Evolutionary conservation across 2,888 invertebrate species (phyloP), one percentile per base, ranked within the genome.

Genomic region (Nysson spinosus): DNA sequence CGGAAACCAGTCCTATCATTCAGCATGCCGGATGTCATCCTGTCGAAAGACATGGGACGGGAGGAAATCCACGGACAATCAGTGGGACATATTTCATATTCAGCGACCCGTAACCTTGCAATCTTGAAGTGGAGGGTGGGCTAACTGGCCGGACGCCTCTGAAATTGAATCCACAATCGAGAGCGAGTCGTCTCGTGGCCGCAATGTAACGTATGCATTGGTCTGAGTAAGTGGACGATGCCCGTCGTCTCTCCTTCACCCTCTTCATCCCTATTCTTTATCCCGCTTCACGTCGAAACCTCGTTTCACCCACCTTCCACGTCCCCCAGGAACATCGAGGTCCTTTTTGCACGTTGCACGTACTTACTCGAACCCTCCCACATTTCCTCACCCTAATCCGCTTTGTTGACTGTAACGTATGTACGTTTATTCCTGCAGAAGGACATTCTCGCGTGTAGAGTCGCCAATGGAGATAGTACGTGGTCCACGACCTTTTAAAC

Each of bases 151-250:
- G 75, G 77, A 76, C 76, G 79, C 75, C 72, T 78, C 73, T 69
- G 80, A 81, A 84, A 85, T 85, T 83, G 84, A 84, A 85, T 84
- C 77, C 75, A 77, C 77, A 78, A 83, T 82, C 76, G 81, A 73
- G 70, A 69, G 55, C 70, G 74, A 72, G 73, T 75, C 49, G 49
- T n/a, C 69, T 73, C 74, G 61, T 75, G 52, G 62, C 42, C 61
- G 74, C 64, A 54, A 34, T 70, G 69, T 78, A 81, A 80, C 83
- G 70, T 82, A 84, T 83, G 84, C 83, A 82, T 81, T 81, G 80
- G 75, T 68, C 77, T 63, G 72, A 72, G 70, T 72, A 76, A 78
- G 76, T 78, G 79, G 77, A 71, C 78, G 66, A 75, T 70, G 71
- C 64, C 65, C 44, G 37, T 47, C 64, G 32, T 42, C 61, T 52